phyloP scores from a whole-genome alignment of 2,888 invertebrate genomes.

The Callyntrura guangdongensis region DNA sequence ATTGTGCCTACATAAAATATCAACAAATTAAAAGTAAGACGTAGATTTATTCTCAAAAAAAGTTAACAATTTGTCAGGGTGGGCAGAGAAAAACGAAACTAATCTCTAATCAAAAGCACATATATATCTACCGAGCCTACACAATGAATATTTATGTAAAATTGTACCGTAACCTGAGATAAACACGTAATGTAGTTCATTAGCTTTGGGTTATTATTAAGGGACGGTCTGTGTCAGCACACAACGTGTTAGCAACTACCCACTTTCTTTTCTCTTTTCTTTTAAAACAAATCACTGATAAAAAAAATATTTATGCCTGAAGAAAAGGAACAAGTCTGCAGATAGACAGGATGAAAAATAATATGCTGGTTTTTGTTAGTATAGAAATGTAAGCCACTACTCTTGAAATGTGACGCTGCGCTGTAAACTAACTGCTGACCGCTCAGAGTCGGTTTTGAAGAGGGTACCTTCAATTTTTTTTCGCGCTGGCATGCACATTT shows the following conservation, averaged over 20 bases:
- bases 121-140: not conserved
- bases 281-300: conserved; percentile 56
- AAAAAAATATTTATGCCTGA: conserved; percentile 57
- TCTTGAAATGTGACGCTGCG: not conserved
- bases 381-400: not conserved
- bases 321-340: conserved; percentile 36
- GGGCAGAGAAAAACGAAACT: conserved; percentile 11
- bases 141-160: not conserved
- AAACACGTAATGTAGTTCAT: conserved; percentile 4
- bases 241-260: not conserved
- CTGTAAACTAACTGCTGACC: not conserved
- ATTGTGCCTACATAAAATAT: conserved; percentile 10
- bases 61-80: conserved; percentile 9
- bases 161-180: not conserved
- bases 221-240: not conserved
- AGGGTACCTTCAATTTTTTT: not conserved
- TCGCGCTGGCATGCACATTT: conserved; percentile 8
- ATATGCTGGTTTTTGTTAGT: not conserved
- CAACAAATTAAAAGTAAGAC: conserved; percentile 22
- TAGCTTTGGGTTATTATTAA: conserved; percentile 4
- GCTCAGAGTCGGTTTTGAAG: not conserved
- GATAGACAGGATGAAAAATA: conserved; percentile 16
- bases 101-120: conserved; percentile 13
- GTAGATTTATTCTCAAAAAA: not conserved
- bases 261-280: conserved; percentile 20